Evolutionary conservation across 2,797 vertebrate genomes (phyloP).

Genomic region (Molothrus ater): DNA sequence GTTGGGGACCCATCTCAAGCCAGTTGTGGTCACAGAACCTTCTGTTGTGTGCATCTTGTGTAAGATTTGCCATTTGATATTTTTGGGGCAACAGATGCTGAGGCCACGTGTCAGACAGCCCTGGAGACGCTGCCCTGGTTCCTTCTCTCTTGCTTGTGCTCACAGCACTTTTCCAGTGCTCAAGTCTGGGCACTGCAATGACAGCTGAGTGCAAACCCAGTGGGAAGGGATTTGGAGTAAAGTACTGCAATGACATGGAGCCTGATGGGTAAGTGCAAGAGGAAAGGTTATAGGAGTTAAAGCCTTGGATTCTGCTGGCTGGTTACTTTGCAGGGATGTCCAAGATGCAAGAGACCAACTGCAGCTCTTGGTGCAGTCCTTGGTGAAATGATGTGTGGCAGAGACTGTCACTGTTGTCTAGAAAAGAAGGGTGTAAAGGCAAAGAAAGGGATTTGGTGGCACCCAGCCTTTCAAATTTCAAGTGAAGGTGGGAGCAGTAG

Average conservation of each 20-base stretch:
- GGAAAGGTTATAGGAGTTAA: not conserved
- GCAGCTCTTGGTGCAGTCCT: not conserved
- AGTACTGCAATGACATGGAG: not conserved
- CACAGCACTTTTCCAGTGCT: not conserved
- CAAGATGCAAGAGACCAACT: not conserved
- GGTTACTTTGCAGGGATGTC: not conserved
- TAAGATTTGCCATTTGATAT: not conserved
- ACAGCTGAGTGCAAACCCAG: not conserved
- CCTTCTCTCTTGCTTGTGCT: not conserved
- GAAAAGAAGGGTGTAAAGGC: not conserved
- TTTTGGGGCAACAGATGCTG: constrained; percentile 35
- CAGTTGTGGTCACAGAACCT: not conserved
- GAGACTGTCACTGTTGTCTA: not conserved
- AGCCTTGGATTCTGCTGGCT: not conserved
- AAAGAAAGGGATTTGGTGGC: not conserved
- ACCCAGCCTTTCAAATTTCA: not conserved
- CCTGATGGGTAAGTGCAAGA: not conserved
- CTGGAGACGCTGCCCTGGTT: not conserved
- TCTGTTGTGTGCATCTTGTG: not conserved
- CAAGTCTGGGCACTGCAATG: not conserved
- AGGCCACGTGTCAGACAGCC: not conserved
- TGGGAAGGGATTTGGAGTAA: constrained; percentile 18
- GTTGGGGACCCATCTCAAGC: not conserved
- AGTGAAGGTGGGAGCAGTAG: not conserved
- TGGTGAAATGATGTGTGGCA: not conserved